A percentile compares a stretch with the other conserved stretches of the same genome.
Conservation (phyloP, 1,140 invertebrate species). For the Physella acuta region DNA sequence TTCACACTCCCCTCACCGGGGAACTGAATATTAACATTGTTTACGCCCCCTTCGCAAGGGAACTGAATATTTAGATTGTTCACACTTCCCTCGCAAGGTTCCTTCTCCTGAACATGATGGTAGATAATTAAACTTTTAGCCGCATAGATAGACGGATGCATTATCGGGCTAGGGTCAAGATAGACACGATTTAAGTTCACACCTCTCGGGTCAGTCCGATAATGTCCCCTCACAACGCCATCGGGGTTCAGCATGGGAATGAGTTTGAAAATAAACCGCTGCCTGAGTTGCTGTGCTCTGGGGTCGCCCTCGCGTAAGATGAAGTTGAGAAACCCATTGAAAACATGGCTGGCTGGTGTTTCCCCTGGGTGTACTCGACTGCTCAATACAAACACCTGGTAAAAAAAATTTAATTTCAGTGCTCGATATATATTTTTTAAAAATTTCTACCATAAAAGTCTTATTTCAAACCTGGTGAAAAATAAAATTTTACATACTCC, state of each 20-base stretch:
- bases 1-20: no score
- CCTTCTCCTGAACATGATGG: constrained; percentile 54
- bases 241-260: constrained; percentile 93
- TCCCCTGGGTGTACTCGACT: constrained; percentile 62
- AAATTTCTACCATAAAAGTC: no score
- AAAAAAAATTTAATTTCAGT: no score
- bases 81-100: constrained; percentile 31
- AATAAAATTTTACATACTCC: no score
- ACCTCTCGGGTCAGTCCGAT: constrained; percentile 79
- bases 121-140: constrained; percentile 59
- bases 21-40: no score
- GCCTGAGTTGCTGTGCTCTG: constrained; percentile 51
- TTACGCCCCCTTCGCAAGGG: constrained; percentile 29
- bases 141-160: constrained; percentile 61
- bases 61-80: constrained; percentile 43
- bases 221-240: constrained; percentile 85
- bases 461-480: no score
- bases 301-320: constrained; percentile 57
- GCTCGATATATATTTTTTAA: no score
- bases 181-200: constrained; percentile 61
- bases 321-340: constrained; percentile 61
- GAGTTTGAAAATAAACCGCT: constrained; percentile 89
- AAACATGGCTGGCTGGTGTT: constrained; percentile 60
- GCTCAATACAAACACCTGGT: constrained; percentile 57
- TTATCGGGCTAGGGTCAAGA: constrained; percentile 53